Base-by-base conservation (phyloP, 2,888 invertebrate genomes). In the Drosophila yooni region DNA sequence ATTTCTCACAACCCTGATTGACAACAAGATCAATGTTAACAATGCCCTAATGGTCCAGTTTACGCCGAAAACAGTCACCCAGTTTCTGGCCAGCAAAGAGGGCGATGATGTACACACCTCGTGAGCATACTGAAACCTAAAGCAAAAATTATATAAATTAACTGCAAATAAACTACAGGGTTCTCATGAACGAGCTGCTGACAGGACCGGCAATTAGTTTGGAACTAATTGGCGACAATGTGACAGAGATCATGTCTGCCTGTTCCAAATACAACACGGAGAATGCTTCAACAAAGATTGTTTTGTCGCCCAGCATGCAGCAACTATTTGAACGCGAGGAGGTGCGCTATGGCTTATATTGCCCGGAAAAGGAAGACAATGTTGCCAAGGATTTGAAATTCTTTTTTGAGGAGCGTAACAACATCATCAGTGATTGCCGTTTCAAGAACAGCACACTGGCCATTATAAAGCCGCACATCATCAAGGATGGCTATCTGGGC, bases 381-480 rank as follows among this genome's bases (percentile, higher is more conserved):
- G 90, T 90, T 11, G 57, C 52, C 11, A 85, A 66, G 95, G 94
- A 95, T 76, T 85, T 95, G 5, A 93, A 94, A 27, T 91, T 88
- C 53, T 95, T 95, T 83, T 96, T 96, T 87, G 96, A 96, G 82
- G 94, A 92, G 8, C 92, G 93, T 10, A 90, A 91, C 38, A 93
- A 93, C 0, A 93, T 95, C 0, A 92, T 93, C 33, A 93, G 95
- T 29, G 95, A 95, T 0, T 82, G 95, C 0, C 94, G 94, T 3
- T 92, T 96, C 7, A 94, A 95, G 38, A 96, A 96, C 88, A 96
- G 96, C 77, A 97, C 97, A 0, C 95, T 97, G 64, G 97, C 97
- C 88, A 94, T 99, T 61, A 96, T 99, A 53, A 98, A 98, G 92
- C 99, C 99, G 0, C 98, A 98, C 93, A 96, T 97, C 15, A 94